Conservation (phyloP, 2,797 vertebrate genomes). For the Pteronotus mesoamericanus region DNA sequence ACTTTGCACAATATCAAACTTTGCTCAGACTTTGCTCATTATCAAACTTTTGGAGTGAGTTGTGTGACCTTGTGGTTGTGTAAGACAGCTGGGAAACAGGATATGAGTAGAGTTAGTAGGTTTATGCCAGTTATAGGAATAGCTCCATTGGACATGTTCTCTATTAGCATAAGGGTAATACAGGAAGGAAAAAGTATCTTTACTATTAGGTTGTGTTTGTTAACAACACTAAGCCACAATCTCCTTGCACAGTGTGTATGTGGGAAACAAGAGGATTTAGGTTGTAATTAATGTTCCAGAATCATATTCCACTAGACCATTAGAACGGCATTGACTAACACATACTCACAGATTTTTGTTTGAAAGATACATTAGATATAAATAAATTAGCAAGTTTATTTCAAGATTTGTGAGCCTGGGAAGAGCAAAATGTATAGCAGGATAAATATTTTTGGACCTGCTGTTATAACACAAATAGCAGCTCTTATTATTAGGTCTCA, state of each 20-base stretch:
- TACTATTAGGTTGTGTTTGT: neutral
- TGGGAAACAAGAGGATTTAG: neutral
- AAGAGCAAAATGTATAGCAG: neutral
- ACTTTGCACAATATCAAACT: conserved; percentile 49
- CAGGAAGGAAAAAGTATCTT: neutral
- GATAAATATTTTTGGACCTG: neutral
- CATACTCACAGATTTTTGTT: neutral
- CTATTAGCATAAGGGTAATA: neutral
- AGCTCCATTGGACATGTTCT: neutral
- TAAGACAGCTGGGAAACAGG: neutral
- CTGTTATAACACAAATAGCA: neutral
- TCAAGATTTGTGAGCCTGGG: conserved; percentile 2
- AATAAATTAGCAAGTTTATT: neutral
- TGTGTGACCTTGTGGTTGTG: conserved; percentile 34
- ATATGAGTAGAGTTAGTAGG: neutral
- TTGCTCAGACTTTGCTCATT: conserved; percentile 58
- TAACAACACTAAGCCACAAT: conserved; percentile 27
- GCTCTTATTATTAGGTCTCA: neutral
- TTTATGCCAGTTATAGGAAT: conserved; percentile 35
- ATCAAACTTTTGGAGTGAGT: conserved; percentile 43
- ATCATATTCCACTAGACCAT: conserved; percentile 17
- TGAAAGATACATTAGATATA: neutral
- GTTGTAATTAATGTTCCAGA: conserved; percentile 49
- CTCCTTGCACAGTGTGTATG: conserved; percentile 23
- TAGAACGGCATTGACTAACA: conserved; percentile 3